These are phyloP conservation scores for Hephaestus fuliginosus DNA, from an alignment of 2,797 vertebrate genomes.

Conservation along the genomic window DNA sequence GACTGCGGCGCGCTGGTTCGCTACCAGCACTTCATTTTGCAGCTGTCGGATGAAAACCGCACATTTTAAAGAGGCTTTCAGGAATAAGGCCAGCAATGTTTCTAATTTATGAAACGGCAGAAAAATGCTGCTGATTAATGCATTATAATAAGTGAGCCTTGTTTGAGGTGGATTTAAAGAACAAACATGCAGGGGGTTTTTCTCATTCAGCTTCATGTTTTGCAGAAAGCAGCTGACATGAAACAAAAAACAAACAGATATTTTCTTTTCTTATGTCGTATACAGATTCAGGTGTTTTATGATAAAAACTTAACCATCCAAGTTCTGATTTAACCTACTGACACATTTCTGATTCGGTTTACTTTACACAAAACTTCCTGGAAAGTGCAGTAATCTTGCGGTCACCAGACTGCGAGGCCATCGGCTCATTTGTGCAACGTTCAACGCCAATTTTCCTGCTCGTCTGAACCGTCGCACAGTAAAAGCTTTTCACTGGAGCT, in stretches of 20 bases:
- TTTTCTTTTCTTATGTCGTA: neutral
- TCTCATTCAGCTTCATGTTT: neutral
- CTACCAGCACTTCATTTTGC: constrained; percentile 30
- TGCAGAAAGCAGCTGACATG: neutral
- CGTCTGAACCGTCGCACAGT: constrained; percentile 4
- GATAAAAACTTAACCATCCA: neutral
- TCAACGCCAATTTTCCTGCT: neutral
- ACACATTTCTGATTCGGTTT: neutral
- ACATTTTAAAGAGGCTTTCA: constrained; percentile 8
- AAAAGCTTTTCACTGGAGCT: constrained; percentile 49
- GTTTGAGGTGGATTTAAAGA: neutral
- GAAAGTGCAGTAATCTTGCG: neutral
- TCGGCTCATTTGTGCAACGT: neutral
- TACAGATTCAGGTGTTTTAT: neutral
- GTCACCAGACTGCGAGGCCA: neutral
- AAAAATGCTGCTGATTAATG: too few relatives aligned
- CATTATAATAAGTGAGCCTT: too few relatives aligned
- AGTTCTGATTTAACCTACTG: neutral
- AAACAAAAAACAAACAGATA: too few relatives aligned
- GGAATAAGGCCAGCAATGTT: neutral
- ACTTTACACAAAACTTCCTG: constrained; percentile 4
- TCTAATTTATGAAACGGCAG: too few relatives aligned
- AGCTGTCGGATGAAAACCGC: constrained; percentile 17
- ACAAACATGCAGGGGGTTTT: neutral
- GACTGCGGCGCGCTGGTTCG: constrained; percentile 9